Evolutionary conservation across 2,888 invertebrate species (phyloP), one percentile per base, ranked within the genome.

Genomic region (Mesopsocus fuscifrons): DNA sequence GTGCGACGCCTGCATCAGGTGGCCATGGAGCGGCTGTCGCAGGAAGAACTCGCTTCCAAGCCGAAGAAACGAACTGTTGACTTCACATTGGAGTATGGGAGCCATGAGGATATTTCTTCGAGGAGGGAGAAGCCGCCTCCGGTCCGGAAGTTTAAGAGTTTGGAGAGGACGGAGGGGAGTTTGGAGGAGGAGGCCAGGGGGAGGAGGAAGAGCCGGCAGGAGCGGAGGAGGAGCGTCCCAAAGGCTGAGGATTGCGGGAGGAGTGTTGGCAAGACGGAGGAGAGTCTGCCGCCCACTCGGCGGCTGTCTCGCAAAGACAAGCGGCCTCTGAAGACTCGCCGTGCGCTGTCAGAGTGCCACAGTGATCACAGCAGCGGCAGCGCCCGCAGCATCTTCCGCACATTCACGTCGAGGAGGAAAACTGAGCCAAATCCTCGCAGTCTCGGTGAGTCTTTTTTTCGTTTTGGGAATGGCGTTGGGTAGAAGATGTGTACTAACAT

Each of bases 361-460:
- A 6, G 8, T 11, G 26, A 26, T 11, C 26, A 26, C 6, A 6
- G 26, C 6, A 26, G 8, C 11, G 8, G 11, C 11, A 6, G 26
- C 26, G 26, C 26, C 11, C n/a, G n/a, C n/a, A 9, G 8, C 8
- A 70, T 74, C 8, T 76, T 76, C 52, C 64, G 67, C 50, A 71
- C 74, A 58, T 74, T 75, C 44, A 71, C 73, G 46, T 70, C 75
- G 23, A 65, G 72, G 53, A 26, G 26, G 26, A 26, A 26, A 11
- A 26, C 26, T 6, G 26, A 26, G 26, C 26, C 26, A 11, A 26
- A 26, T 26, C 8, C 26, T 6, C 26, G 26, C 8, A 26, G 26
- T 26, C n/a, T n/a, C n/a, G 26, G 26, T 26, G 26, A 26, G 26
- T 26, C 8, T 11, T 26, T 26, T n/a, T n/a, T n/a, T n/a, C n/a